Percentiles rank a stretch among this genome's conserved stretches.
phyloP scores from a whole-genome alignment of 1,140 invertebrate species.

The Lamellibrachia luymesi region DNA sequence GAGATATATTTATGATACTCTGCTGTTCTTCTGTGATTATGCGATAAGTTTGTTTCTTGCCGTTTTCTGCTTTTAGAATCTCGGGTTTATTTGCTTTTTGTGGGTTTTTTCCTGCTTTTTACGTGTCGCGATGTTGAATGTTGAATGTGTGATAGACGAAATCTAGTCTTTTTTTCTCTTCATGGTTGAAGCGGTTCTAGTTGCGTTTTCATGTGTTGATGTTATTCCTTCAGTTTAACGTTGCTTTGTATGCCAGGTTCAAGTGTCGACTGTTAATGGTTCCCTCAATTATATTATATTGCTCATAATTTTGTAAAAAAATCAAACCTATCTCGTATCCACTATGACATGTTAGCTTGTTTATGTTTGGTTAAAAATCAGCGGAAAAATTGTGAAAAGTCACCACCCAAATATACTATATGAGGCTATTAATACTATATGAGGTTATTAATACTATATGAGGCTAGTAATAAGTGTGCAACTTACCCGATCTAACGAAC shows the following conservation, averaged over 20 bases:
- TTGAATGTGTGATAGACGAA: background rate
- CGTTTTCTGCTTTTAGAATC: background rate
- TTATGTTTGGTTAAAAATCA: no score
- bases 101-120: background rate
- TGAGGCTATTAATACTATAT: no score
- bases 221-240: background rate
- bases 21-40: background rate
- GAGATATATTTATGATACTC: background rate
- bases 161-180: background rate
- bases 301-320: no score
- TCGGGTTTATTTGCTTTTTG: background rate
- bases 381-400: no score
- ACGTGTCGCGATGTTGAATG: background rate
- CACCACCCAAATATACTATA: no score
- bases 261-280: background rate
- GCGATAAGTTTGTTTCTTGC: background rate
- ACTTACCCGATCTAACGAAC: no score
- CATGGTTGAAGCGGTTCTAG: background rate
- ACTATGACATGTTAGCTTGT: no score
- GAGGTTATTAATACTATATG: no score
- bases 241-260: background rate
- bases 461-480: no score
- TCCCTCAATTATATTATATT: background rate
- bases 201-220: background rate
- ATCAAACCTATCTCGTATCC: no score